These are phyloP conservation scores for Zelostemma sp. DNA, from an alignment of 1,140 invertebrate genomes.

Conservation along the genomic window DNA sequence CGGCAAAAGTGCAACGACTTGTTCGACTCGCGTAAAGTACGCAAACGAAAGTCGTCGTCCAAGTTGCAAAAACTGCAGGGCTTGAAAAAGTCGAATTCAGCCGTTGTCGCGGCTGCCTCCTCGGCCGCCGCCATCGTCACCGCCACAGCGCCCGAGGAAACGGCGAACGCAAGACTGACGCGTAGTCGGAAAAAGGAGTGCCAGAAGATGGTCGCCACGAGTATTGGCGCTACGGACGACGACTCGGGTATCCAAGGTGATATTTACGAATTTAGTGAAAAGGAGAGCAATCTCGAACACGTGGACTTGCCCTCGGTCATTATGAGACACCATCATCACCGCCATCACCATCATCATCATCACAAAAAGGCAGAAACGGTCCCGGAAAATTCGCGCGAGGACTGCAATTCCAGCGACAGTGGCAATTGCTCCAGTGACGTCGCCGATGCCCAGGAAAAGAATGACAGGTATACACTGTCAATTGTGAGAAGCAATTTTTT, in stretches of 20 bases:
- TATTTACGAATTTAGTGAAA: slow-evolving; percentile 68
- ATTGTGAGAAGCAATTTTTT: no score
- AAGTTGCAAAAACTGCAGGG: slow-evolving; percentile 43
- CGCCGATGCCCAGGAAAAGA: slow-evolving; percentile 3
- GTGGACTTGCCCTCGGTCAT: slow-evolving; percentile 55
- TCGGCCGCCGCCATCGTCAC: slow-evolving; percentile 25
- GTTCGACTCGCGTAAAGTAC: slow-evolving; percentile 60
- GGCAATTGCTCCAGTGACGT: slow-evolving; percentile 25
- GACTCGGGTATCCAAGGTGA: slow-evolving; percentile 69
- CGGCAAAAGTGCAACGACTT: slow-evolving; percentile 29
- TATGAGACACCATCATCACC: slow-evolving; percentile 43
- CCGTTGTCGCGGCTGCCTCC: not conserved
- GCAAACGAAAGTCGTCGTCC: slow-evolving; percentile 61
- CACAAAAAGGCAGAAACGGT: no score
- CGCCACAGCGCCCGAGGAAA: slow-evolving; percentile 27
- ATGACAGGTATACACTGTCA: no score
- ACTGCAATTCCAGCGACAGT: slow-evolving; percentile 14
- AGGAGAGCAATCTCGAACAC: slow-evolving; percentile 65
- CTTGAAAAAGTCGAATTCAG: slow-evolving; percentile 44
- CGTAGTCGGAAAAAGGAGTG: slow-evolving; percentile 60
- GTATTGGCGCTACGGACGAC: slow-evolving; percentile 62
- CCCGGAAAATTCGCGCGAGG: no score
- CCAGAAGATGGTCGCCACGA: slow-evolving; percentile 46
- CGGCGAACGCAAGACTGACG: slow-evolving; percentile 57
- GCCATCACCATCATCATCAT: no score